These are phyloP conservation scores for Myotis pilosus DNA, from an alignment of 2,797 vertebrate genomes.

Conservation along the genomic window DNA sequence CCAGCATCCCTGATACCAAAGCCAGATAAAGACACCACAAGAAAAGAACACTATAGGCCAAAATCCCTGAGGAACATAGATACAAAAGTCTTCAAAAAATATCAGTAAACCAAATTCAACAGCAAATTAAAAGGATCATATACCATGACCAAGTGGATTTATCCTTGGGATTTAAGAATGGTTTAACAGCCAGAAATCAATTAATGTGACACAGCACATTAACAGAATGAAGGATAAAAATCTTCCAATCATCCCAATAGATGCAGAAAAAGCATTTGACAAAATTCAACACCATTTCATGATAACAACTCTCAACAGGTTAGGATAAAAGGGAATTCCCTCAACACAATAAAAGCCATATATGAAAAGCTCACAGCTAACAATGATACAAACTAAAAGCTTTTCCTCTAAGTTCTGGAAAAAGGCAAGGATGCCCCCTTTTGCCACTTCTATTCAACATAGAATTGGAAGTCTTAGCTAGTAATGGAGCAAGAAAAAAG, in stretches of 20 bases:
- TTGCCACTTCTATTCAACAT: neutral
- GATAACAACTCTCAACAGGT: neutral
- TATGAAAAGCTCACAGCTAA: neutral
- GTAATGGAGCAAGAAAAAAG: neutral
- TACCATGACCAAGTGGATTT: neutral
- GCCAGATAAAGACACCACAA: neutral
- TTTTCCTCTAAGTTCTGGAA: neutral
- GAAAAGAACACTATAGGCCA: neutral
- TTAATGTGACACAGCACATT: neutral
- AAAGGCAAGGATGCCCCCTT: neutral
- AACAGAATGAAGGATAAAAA: neutral
- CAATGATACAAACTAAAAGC: neutral
- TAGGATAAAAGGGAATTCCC: neutral
- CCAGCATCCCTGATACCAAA: neutral
- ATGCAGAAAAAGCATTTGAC: neutral
- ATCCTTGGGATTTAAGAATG: neutral
- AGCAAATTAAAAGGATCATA: neutral
- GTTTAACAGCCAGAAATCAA: neutral
- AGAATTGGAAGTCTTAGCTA: neutral
- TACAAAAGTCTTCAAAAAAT: neutral
- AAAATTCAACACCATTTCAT: neutral
- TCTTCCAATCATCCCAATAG: neutral
- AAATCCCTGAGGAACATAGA: neutral
- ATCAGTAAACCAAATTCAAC: neutral
- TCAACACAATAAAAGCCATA: neutral